Evolutionary conservation across 2,113 vertebrate species (phyloP).

Genomic region (Otus sunia): DNA sequence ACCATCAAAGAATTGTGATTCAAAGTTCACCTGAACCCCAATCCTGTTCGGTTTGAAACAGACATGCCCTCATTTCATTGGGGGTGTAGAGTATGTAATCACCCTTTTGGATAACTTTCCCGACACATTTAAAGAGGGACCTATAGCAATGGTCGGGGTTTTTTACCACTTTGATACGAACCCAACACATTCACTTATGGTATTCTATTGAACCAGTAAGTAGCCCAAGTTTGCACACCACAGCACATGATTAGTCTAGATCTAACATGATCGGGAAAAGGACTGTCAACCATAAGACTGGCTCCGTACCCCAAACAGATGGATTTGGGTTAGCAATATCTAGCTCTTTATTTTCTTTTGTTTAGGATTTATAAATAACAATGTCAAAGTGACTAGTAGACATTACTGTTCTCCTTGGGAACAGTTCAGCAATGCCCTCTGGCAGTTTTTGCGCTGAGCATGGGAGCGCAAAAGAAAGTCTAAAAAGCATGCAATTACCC

Average conservation of each 20-base stretch:
- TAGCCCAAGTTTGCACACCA: background rate
- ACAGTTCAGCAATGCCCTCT: constrained; percentile 14
- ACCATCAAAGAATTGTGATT: constrained; percentile 39
- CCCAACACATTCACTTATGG: background rate
- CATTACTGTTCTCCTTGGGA: constrained; percentile 40
- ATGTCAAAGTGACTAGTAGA: background rate
- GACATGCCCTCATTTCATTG: background rate
- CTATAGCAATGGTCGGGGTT: accelerated
- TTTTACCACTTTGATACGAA: background rate
- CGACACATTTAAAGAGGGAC: background rate
- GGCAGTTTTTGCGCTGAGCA: constrained; percentile 34
- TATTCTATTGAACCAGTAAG: background rate
- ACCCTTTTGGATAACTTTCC: background rate
- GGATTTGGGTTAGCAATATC: background rate
- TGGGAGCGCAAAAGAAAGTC: constrained; percentile 57
- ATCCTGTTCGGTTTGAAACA: background rate
- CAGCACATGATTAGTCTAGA: background rate
- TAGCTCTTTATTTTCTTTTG: background rate
- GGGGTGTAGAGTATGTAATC: background rate
- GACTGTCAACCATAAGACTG: background rate
- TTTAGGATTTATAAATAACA: background rate
- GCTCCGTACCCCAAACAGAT: background rate
- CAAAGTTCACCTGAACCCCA: background rate
- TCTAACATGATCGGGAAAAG: background rate
- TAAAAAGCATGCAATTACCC: constrained; percentile 58